Conservation (phyloP, 2,888 invertebrate species). For the Neoascia interrupta region DNA sequence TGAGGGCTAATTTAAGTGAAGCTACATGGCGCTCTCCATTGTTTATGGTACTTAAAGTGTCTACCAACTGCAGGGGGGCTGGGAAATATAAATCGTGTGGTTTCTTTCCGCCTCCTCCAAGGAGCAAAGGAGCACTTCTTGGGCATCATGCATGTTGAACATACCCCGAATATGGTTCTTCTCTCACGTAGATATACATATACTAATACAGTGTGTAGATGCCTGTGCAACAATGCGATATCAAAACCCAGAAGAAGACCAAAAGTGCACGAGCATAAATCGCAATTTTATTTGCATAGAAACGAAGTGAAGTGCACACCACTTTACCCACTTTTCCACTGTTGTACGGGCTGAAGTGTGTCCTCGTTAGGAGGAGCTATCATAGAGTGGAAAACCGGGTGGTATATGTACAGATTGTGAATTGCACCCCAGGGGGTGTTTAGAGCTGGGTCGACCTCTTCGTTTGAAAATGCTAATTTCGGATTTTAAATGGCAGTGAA, state of each 20-base stretch:
- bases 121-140: background rate
- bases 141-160: slow-evolving; percentile 16
- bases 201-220: no score
- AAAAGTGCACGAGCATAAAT: slow-evolving; percentile 67
- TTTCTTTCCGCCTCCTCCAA: slow-evolving; percentile 13
- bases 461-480: no score
- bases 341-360: slow-evolving; percentile 49
- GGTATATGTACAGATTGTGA: no score
- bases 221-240: slow-evolving; percentile 46
- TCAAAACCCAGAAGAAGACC: slow-evolving; percentile 63
- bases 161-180: slow-evolving; percentile 27
- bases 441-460: no score
- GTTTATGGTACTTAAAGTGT: slow-evolving; percentile 1
- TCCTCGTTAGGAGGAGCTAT: slow-evolving; percentile 51
- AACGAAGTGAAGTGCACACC: slow-evolving; percentile 60
- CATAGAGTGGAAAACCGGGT: background rate
- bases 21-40: slow-evolving; percentile 18
- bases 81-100: slow-evolving; percentile 39
- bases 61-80: slow-evolving; percentile 1
- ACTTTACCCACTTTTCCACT: slow-evolving; percentile 67
- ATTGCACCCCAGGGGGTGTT: no score
- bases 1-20: slow-evolving; percentile 50
- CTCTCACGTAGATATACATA: background rate
- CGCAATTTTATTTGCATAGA: slow-evolving; percentile 63
- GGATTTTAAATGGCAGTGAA: background rate